These are phyloP conservation scores for Epizoanthus ramosus DNA, from an alignment of 92 coral and sea anemone species.

Conservation along the genomic window DNA sequence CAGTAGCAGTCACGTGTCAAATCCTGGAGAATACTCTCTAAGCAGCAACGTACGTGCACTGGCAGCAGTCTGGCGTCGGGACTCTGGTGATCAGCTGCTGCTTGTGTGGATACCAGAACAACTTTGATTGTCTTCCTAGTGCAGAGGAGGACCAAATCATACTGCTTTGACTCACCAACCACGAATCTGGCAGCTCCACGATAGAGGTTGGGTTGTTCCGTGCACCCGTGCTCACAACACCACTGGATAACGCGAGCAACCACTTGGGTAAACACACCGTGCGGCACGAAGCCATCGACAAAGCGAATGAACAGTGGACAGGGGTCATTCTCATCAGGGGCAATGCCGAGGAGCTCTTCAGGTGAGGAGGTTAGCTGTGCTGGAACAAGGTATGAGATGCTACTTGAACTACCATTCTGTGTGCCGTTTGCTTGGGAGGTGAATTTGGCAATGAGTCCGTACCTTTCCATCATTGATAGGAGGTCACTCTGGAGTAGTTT, in stretches of 20 bases:
- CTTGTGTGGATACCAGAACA: background rate
- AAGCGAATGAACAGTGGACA: constrained; percentile 45
- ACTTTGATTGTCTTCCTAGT: constrained; percentile 40
- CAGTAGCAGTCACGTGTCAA: constrained; percentile 49
- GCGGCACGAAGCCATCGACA: constrained; percentile 57
- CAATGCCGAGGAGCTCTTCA: constrained; percentile 12
- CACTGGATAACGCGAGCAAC: constrained; percentile 45
- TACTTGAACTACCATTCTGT: background rate
- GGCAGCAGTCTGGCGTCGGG: background rate
- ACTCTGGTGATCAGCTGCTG: background rate
- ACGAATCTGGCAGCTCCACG: constrained; percentile 49
- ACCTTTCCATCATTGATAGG: constrained; percentile 58
- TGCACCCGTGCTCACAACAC: constrained; percentile 35
- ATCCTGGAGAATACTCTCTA: constrained; percentile 36
- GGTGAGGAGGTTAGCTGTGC: constrained; percentile 51
- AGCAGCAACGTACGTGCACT: constrained; percentile 18
- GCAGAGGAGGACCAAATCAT: constrained; percentile 52
- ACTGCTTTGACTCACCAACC: constrained; percentile 50
- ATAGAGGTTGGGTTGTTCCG: constrained; percentile 41
- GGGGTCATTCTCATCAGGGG: constrained; percentile 46
- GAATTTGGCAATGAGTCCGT: constrained; percentile 52
- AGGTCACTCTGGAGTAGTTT: constrained; percentile 37
- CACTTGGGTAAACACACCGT: constrained; percentile 60
- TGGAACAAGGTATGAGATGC: constrained; percentile 48
- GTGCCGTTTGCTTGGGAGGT: background rate